A percentile compares a stretch with the other conserved stretches of the same genome.
Conservation (phyloP, 2,888 invertebrate genomes). For the Mimachlamys varia region DNA sequence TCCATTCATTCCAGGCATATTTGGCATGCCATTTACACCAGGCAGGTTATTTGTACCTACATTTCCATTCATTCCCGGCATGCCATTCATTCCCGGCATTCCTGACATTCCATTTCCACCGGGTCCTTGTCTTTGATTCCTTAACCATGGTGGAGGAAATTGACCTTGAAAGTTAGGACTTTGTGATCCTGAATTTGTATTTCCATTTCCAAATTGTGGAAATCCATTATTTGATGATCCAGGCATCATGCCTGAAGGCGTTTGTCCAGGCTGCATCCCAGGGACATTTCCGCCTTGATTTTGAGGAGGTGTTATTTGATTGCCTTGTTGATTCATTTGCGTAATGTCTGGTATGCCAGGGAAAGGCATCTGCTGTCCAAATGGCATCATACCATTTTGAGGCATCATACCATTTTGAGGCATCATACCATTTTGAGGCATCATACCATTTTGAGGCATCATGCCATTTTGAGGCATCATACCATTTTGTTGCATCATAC, state of each 20-base stretch:
- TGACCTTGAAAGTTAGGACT: not conserved
- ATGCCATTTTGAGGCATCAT: not conserved
- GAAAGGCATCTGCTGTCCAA: not conserved
- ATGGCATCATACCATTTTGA: not conserved
- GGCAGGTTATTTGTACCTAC: not conserved
- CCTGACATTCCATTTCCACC: not conserved
- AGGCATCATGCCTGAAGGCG: not conserved
- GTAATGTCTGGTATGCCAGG: not conserved
- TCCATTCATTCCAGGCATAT: not conserved
- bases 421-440: not conserved
- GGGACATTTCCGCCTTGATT: not conserved
- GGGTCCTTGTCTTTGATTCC: not conserved
- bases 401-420: not conserved
- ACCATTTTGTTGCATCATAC: slow-evolving; percentile 1
- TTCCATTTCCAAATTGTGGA: not conserved
- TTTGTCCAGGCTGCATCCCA: slow-evolving; percentile 13
- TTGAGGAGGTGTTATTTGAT: not conserved
- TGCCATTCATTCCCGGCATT: not conserved
- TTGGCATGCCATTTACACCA: not conserved
- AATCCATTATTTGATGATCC: slow-evolving; percentile 7
- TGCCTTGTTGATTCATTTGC: slow-evolving; percentile 20
- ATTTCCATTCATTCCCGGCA: slow-evolving; percentile 18
- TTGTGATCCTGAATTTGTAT: not conserved
- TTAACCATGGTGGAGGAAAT: not conserved
- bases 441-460: not conserved